Evolutionary conservation across 2,113 vertebrate species (phyloP), one percentile per base, ranked within the genome.

Genomic region (Psilopsiagon aymara): DNA sequence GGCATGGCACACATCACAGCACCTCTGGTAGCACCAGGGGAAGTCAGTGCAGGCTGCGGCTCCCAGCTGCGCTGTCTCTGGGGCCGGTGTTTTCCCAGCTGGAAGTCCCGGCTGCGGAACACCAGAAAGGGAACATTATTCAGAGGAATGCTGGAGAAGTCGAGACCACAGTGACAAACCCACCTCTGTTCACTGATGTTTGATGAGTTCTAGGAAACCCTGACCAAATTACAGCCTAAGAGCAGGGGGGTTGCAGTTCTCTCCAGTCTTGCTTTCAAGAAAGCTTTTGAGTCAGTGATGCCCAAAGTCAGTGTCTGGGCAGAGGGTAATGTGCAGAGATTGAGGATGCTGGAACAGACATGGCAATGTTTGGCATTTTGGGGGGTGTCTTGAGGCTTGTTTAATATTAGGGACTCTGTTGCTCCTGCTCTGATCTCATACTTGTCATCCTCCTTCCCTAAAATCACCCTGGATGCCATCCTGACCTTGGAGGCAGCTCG

Each of bases 1-100:
- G 62, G 57, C 51, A 46, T 52, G 33, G 23, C 47, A 33, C 12
- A 3, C 2, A 1, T 11, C 43, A 28, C 0, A 0, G 37, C 21
- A 24, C 10, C 80, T 17, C 25, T 82, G 70, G 91, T 33, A 68
- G 83, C 82, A 62, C 11, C 6, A 16, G 91, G 78, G 67, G 68
- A 87, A 88, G 85, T 31, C 88, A 63, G 76, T 4, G 4, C 78
- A 24, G 84, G 39, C 21, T 66, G 11, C 73, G 59, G 25, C 53
- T 73, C 57, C 6, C 59, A 73, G 59, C 90, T 52, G 41, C 39
- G 76, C 75, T 6, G 1, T 25, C 13, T 66, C 67, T 25, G 23
- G 33, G 88, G 68, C 59, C 9, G 28, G 49, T 35, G 19, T 59
- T 86, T 86, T 59, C 92, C 83, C 80, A 84, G 90, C 73, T 94